Evolutionary conservation across 2,888 invertebrate species (phyloP).

Genomic region (Mesopsocus fuscifrons): DNA sequence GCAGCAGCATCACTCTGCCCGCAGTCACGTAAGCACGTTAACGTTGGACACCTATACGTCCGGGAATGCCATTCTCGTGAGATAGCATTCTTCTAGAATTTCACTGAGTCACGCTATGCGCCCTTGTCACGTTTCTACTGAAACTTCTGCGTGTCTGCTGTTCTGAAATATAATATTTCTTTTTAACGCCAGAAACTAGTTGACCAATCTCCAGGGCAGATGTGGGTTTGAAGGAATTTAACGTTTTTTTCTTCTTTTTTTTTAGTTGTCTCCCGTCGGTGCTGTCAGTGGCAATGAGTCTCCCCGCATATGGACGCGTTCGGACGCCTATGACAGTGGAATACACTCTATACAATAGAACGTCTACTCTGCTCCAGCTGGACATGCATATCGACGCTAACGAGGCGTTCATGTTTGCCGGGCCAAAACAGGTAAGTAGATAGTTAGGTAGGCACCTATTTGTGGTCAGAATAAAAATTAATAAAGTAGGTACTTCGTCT

Average conservation of each 20-base stretch:
- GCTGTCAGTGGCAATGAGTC: constrained; percentile 22
- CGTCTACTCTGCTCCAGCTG: constrained; percentile 47
- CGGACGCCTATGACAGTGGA: constrained; percentile 36
- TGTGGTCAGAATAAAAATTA: no score
- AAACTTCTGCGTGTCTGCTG: constrained; percentile 19
- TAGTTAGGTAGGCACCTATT: neutral
- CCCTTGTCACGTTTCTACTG: neutral
- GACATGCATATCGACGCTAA: constrained; percentile 58
- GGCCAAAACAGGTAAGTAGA: constrained; percentile 60
- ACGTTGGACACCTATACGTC: constrained; percentile 38
- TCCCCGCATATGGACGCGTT: constrained; percentile 56
- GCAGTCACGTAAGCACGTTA: constrained; percentile 35
- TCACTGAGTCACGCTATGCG: no score
- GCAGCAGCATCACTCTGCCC: constrained; percentile 34
- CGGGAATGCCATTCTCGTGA: constrained; percentile 37
- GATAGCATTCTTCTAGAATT: no score
- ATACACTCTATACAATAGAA: constrained; percentile 53
- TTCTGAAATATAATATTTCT: neutral
- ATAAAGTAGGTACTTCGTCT: no score
- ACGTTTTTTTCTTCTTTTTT: no score
- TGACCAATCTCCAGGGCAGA: no score
- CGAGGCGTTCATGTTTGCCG: constrained; percentile 89
- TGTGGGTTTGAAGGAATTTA: no score
- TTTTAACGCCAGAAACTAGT: neutral
- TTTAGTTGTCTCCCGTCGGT: constrained; percentile 19